Evolutionary conservation across 2,113 vertebrate species (phyloP).

Genomic region (Ammodramus savannarum): DNA sequence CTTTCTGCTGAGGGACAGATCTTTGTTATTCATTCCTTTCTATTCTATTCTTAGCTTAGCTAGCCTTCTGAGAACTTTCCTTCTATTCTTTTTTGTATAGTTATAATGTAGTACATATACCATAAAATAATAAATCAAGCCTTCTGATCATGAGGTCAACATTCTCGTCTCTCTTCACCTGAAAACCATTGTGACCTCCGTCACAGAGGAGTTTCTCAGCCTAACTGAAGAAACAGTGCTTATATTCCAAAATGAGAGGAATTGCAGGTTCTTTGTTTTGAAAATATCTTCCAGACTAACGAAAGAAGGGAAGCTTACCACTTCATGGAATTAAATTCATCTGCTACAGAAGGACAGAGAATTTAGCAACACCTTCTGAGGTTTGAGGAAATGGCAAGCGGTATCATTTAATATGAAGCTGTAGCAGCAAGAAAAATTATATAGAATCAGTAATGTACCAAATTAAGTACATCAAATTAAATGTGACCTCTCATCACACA

Average conservation of each 20-base stretch:
- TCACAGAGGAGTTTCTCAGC: background rate
- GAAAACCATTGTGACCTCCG: too few species aligned
- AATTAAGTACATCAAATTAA: background rate
- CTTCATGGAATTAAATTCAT: background rate
- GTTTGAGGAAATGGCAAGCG: background rate
- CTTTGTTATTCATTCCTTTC: too few species aligned
- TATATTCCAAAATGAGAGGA: background rate
- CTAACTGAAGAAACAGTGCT: background rate
- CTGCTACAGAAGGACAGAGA: background rate
- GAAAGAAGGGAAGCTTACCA: background rate
- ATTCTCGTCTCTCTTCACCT: too few species aligned
- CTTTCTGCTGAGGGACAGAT: too few species aligned
- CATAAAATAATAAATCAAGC: too few species aligned
- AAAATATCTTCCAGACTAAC: background rate
- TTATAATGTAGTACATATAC: too few species aligned
- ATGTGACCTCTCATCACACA: background rate
- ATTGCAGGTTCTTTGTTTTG: background rate
- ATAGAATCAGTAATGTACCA: background rate
- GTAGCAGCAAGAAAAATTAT: background rate
- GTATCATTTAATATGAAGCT: background rate
- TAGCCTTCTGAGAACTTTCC: too few species aligned
- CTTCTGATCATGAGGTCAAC: too few species aligned
- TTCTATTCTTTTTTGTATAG: too few species aligned
- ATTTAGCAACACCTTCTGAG: background rate
- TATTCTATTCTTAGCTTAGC: too few species aligned